phyloP scores from a whole-genome alignment of 92 coral and sea anemone species.

The Siderastrea radians region DNA sequence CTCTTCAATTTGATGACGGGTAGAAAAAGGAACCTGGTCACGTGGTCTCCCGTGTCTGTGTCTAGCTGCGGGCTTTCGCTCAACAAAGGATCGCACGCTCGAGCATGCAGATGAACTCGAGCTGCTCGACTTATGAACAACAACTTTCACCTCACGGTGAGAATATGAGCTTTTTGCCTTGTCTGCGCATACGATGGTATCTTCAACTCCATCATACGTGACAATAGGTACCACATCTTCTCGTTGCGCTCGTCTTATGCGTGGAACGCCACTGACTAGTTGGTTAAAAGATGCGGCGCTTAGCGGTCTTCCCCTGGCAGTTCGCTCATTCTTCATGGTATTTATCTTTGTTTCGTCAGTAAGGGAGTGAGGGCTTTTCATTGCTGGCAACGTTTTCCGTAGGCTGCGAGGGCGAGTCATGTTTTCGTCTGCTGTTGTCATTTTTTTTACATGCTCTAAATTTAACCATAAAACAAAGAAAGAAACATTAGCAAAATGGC shows the following conservation, averaged over 20 bases:
- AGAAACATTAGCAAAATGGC: too few species aligned
- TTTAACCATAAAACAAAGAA: neutral
- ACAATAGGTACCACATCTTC: slow-evolving; percentile 27
- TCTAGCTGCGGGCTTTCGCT: neutral
- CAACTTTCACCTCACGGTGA: slow-evolving; percentile 42
- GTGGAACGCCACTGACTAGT: slow-evolving; percentile 9
- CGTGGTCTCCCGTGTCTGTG: neutral
- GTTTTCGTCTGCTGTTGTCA: neutral
- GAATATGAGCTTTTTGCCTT: neutral
- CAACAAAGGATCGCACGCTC: slow-evolving; percentile 30
- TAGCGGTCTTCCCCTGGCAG: neutral
- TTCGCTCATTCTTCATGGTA: neutral
- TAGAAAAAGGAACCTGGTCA: neutral
- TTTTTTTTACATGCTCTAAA: neutral
- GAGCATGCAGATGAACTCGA: slow-evolving; percentile 42
- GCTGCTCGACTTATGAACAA: slow-evolving; percentile 38
- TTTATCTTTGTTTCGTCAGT: neutral
- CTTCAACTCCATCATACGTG: slow-evolving; percentile 34
- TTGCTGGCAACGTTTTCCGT: neutral
- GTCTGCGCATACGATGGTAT: neutral
- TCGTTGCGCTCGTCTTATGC: neutral
- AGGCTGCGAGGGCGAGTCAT: neutral
- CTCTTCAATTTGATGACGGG: neutral
- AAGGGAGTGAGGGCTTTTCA: neutral
- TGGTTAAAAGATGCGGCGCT: neutral